These are phyloP conservation scores for Choristoneura rosaceana DNA, from an alignment of 2,888 invertebrate species.

Conservation along the genomic window DNA sequence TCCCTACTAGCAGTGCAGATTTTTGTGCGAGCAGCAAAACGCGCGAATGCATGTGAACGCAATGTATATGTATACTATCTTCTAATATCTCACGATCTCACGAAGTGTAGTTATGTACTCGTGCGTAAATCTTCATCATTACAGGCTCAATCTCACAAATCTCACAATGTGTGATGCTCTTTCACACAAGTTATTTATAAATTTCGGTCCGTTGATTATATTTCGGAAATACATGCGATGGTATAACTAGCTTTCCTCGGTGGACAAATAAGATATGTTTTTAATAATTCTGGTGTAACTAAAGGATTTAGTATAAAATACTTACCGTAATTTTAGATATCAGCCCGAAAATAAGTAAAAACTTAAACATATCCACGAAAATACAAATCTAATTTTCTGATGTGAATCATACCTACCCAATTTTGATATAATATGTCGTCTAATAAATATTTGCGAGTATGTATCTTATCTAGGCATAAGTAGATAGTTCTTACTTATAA, in stretches of 20 bases:
- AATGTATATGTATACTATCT: too few relatives aligned
- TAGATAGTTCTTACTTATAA: constrained; percentile 29
- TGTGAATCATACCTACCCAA: neutral
- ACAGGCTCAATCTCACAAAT: neutral
- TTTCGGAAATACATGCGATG: neutral
- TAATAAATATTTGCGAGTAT: constrained; percentile 1
- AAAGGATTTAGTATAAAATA: neutral
- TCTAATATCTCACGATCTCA: too few relatives aligned
- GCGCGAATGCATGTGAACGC: too few relatives aligned
- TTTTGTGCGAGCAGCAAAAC: too few relatives aligned
- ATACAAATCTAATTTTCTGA: neutral
- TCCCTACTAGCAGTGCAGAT: too few relatives aligned
- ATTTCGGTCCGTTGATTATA: too few relatives aligned
- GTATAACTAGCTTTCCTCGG: neutral
- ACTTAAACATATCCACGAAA: constrained; percentile 20
- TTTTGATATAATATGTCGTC: neutral
- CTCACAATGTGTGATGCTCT: neutral
- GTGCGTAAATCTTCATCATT: too few relatives aligned
- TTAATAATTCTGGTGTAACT: neutral
- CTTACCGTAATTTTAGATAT: neutral
- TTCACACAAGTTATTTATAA: too few relatives aligned
- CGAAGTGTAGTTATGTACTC: too few relatives aligned
- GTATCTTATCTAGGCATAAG: constrained; percentile 38
- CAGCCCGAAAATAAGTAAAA: neutral
- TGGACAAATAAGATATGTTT: neutral